Evolutionary conservation across 1,140 invertebrate species (phyloP).

Genomic region (Lordiphosa mommai): DNA sequence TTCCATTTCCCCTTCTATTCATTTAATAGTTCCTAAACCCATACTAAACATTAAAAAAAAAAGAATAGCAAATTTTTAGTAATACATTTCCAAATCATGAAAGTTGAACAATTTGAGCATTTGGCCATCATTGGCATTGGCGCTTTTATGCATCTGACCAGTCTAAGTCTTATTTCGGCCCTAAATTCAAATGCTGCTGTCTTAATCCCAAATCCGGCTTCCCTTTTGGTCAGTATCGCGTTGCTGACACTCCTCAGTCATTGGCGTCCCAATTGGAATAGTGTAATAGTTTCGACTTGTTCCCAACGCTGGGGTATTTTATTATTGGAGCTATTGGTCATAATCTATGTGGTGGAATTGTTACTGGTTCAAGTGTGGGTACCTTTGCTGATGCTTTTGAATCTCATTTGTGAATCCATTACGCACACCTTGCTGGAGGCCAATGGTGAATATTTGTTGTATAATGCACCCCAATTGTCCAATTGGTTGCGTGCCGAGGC

Average conservation of each 20-base stretch:
- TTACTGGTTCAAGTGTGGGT: constrained; percentile 28
- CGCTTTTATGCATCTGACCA: constrained; percentile 16
- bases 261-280: constrained; percentile 15
- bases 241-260: constrained; percentile 17
- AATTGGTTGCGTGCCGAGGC: constrained; percentile 15
- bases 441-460: constrained; percentile 12
- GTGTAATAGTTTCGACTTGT: neutral
- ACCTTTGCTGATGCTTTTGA: constrained; percentile 15
- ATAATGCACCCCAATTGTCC: constrained; percentile 9
- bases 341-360: constrained; percentile 23
- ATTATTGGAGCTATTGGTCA: constrained; percentile 18
- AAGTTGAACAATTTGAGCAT: neutral
- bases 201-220: constrained; percentile 20
- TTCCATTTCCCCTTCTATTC: neutral
- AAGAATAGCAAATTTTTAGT: too few species aligned
- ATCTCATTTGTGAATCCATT: constrained; percentile 15
- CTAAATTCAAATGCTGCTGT: constrained; percentile 14
- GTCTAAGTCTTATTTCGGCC: constrained; percentile 16
- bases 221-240: constrained; percentile 15
- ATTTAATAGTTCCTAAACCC: neutral
- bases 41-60: too few species aligned
- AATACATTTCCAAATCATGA: neutral
- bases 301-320: constrained; percentile 3
- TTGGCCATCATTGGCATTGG: constrained; percentile 11
- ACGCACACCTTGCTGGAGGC: constrained; percentile 4